Evolutionary conservation across 2,797 vertebrate species (phyloP), one percentile per base, ranked within the genome.

Genomic region (Xyrichtys novacula): DNA sequence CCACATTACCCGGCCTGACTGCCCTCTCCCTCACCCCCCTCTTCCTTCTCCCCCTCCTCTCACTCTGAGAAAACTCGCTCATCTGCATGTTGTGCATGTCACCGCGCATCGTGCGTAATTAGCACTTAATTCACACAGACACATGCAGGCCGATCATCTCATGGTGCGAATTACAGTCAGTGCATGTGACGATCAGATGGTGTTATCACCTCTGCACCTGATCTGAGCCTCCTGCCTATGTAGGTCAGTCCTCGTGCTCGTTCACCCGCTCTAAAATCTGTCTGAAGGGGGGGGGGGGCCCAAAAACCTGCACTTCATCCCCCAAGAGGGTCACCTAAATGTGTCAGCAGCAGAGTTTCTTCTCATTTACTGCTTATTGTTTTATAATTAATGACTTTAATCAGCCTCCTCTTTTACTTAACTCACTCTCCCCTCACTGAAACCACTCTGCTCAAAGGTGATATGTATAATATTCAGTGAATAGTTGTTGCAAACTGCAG

Each of bases 21-120:
- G 39, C 50, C 52, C 47, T 57, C 56, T 2, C 17, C 12, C 12
- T 40, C 32, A 11, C 32, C 2, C 32, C 14, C 32, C 32, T 34
- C 28, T n/a, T n/a, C 26, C 23, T 32, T 8, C 50, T 34, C 19
- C 0, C 56, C 3, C 65, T 67, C 39, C 46, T 20, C 48, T 59
- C 59, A 52, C 57, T 49, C 42, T 36, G 38, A 16, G 32, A 19
- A 57, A 28, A 59, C 20, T 7, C 58, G 62, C 63, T 60, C 28
- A 80, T 78, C 72, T 78, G 64, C 71, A 72, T 80, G 66, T 73
- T 80, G 76, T 67, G 55, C 66, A 65, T 65, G 63, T 65, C 49
- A 6, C 42, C 23, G 81, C 53, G 60, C 53, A 53, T 53, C 38
- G 77, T 72, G 6, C 5, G 57, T 25, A 85, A 78, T 66, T 47